Base-by-base conservation (phyloP, 2,888 invertebrate species). In the Metalampra italica region DNA sequence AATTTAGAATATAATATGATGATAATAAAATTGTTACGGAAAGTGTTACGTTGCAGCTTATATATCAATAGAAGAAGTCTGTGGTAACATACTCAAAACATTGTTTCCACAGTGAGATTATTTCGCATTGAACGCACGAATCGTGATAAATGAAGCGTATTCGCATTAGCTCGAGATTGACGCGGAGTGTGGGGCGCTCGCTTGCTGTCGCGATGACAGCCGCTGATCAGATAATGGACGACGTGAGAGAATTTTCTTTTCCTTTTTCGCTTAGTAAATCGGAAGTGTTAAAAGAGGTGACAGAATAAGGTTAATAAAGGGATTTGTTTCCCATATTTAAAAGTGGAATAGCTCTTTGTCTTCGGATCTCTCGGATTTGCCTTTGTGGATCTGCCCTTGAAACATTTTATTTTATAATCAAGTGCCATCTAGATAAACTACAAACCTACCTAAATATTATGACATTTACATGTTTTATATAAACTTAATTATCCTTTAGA, bases 131-230 rank as follows among this genome's bases (percentile, higher is more conserved):
- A 49, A 55, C 52, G 51, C 56, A 52, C 50, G 57, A 43, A 52
- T 60, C 54, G 58, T 72, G 71, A 73, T 69, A 75, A 76, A 75
- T 71, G 68, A 70, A 62, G 56, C 60, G 56, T 57, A 59, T 62
- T 65, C 55, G 59, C 51, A 56, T 54, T 48, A 46, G 48, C 55
- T 55, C 54, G 54, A 58, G 68, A 71, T 71, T 73, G 74, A 72
- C 68, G 62, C 53, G 66, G 50, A 47, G 52, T 52, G 29, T 13
- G 55, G 56, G 56, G 52, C 55, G 56, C 56, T 62, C 55, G 56
- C 56, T 62, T 56, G 56, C 55, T 61, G 56, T 62, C 64, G 52
- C 50, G 37, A 53, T 62, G 65, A 66, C 63, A 64, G 46, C 50
- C 48, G 40, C 53, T 59, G 59, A 68, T 70, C 63, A 60, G 64